A percentile compares a stretch with the other conserved stretches of the same genome.
Evolutionary conservation across 2,888 invertebrate species (phyloP).

Genomic region (Rugalucina vietnamica): DNA sequence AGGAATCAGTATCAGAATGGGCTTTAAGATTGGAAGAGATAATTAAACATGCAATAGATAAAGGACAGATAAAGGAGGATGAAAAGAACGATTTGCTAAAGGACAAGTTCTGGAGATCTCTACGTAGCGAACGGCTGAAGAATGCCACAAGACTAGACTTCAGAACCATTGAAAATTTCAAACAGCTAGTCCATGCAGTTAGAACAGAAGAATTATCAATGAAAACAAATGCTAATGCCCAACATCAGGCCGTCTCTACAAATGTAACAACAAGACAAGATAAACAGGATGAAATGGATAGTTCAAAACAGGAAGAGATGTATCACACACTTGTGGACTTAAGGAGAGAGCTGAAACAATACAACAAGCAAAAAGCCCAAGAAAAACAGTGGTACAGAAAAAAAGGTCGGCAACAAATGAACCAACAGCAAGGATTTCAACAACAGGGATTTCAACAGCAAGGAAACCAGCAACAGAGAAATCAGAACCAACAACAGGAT

Average conservation of each 20-base stretch:
- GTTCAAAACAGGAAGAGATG: background rate
- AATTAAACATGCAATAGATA: too few species aligned
- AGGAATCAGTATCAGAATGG: too few species aligned
- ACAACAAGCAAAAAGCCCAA: background rate
- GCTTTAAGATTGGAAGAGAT: too few species aligned
- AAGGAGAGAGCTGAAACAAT: background rate
- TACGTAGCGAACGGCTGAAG: too few species aligned
- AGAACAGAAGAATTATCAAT: background rate
- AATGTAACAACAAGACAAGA: background rate
- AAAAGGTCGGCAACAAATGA: background rate
- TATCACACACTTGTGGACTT: background rate
- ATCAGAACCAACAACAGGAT: background rate
- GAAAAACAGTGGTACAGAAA: background rate
- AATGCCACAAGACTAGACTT: background rate
- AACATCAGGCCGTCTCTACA: background rate
- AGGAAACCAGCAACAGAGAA: too few species aligned
- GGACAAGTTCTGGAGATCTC: too few species aligned
- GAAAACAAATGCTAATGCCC: background rate
- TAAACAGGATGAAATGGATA: background rate
- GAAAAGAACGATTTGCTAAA: too few species aligned
- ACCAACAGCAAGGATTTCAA: too few species aligned
- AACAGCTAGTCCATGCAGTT: background rate
- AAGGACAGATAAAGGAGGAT: too few species aligned
- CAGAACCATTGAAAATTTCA: background rate
- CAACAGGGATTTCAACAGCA: too few species aligned